Base-by-base conservation (phyloP, 2,113 vertebrate species). In the Hippoglossus stenolepis region DNA sequence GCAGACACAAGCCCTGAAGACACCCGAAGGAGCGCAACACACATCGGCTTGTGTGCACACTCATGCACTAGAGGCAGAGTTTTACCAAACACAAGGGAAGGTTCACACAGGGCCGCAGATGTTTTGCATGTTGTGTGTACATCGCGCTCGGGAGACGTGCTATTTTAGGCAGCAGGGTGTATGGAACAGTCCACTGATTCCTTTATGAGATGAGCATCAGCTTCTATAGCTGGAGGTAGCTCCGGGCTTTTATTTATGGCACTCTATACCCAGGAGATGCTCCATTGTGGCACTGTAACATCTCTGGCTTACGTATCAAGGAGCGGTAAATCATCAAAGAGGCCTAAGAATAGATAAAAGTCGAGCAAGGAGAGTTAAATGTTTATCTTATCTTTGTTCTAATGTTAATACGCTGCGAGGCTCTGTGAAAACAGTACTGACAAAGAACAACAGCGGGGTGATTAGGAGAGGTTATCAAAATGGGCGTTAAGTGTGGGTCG, bases 21-120 rank as follows among this genome's bases (percentile, higher is more conserved):
- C 31, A 28, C 28, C 57, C 43, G 45, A n/a, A 90, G 86, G 88
- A 83, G 71, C 85, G 70, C 23, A 73, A 70, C 74, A 89, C 84
- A 76, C 63, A 80, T 80, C 75, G 85, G 68, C 62, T 49, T 83
- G 77, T 58, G 67, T 63, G 70, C 31, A 28, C 5, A 8, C 43
- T 65, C 56, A 17, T 53, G 68, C 65, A 85, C 67, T 54, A 65
- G 69, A 77, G 86, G 90, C 85, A 75, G 71, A 70, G 77, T 73
- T 57, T 47, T 40, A 64, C 67, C 66, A 71, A 85, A 85, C 77
- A 59, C 65, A 58, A 66, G 61, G 72, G 80, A 87, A 61, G 85
- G 80, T 87, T 87, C 40, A 82, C 56, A 31, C 75, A 83, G 81
- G 87, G 92, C 53, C 91, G 76, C 92, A 94, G 90, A 87, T 93